Percentiles rank a stretch among this genome's conserved stretches.
phyloP scores from a whole-genome alignment of 2,888 invertebrate genomes.

The Meloe dianella region DNA sequence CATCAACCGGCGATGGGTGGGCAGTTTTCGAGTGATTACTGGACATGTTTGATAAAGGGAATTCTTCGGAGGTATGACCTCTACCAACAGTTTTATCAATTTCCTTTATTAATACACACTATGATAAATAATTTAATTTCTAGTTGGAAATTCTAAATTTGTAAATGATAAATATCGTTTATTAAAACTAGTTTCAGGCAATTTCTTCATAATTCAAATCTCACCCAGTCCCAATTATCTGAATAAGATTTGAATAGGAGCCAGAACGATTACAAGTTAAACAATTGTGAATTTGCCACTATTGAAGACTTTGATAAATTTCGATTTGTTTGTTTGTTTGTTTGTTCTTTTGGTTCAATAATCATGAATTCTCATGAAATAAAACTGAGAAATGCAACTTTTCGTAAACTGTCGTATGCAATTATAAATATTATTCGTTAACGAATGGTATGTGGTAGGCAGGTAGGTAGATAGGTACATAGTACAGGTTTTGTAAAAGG shows the following conservation, averaged over 20 bases:
- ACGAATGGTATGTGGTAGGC: background rate
- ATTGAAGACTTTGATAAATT: slow-evolving; percentile 1
- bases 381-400: too few relatives aligned
- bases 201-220: slow-evolving; percentile 7
- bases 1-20: slow-evolving; percentile 35
- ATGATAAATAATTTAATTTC: background rate
- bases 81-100: background rate
- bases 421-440: slow-evolving; percentile 1
- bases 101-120: background rate
- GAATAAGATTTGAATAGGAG: slow-evolving; percentile 4
- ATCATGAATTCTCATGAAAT: background rate
- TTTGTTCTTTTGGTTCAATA: background rate
- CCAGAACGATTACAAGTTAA: background rate
- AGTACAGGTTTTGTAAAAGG: slow-evolving; percentile 35
- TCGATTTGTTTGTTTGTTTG: background rate
- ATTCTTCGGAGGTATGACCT: background rate
- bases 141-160: too few relatives aligned
- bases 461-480: too few relatives aligned
- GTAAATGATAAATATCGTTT: background rate
- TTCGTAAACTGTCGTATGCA: background rate
- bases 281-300: background rate
- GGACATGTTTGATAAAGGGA: background rate
- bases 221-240: background rate
- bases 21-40: background rate
- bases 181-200: background rate